phyloP scores from a whole-genome alignment of 2,797 vertebrate species.

The Rhinichthys osculus region DNA sequence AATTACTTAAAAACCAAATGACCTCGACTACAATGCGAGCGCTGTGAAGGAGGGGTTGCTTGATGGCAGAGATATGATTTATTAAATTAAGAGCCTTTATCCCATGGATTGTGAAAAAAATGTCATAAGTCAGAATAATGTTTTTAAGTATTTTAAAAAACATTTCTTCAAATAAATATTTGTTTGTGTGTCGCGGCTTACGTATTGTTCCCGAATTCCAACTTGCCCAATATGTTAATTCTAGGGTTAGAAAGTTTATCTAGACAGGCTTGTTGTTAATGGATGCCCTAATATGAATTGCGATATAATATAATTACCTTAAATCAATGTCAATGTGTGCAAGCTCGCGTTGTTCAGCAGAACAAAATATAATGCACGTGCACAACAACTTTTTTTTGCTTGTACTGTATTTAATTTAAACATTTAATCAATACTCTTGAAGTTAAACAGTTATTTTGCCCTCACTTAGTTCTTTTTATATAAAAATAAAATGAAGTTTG shows the following conservation, averaged over 20 bases:
- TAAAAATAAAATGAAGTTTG: background rate
- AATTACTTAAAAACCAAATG: background rate
- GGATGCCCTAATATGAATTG: background rate
- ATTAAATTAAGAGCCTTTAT: background rate
- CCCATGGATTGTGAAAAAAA: background rate
- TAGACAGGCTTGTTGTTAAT: too few species aligned
- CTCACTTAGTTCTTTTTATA: background rate
- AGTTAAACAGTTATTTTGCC: background rate
- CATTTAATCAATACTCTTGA: background rate
- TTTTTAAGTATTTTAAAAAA: constrained; percentile 12
- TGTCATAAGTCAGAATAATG: background rate
- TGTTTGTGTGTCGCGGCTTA: background rate
- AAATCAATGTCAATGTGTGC: too few species aligned
- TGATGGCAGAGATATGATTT: background rate
- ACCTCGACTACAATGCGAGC: constrained; percentile 33
- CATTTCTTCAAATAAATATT: background rate
- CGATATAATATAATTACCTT: background rate
- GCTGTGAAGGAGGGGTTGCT: constrained; percentile 24
- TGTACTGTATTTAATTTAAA: background rate
- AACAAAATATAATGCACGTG: background rate
- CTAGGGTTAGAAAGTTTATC: background rate
- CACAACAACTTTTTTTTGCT: too few species aligned
- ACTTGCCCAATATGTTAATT: background rate
- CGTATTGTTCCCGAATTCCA: background rate
- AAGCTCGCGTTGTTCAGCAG: background rate